These are phyloP conservation scores for Halocaridina rubra DNA, from an alignment of 2,888 invertebrate species.

Conservation along the genomic window DNA sequence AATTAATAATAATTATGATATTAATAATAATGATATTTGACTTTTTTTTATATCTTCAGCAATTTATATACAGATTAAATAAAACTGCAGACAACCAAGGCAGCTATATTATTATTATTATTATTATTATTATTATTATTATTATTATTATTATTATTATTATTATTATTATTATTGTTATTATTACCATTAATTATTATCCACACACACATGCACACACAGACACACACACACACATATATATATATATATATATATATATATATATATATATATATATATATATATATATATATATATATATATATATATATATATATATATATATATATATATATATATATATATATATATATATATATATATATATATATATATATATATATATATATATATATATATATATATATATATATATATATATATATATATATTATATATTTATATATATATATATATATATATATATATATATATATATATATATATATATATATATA, in stretches of 20 bases:
- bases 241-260: not conserved
- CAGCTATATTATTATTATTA: no score
- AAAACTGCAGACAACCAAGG: no score
- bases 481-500: constrained; percentile 8
- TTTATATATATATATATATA: constrained; percentile 1
- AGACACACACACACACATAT: not conserved
- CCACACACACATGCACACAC: not conserved
- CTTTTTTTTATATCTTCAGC: no score
- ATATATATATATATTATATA: not conserved
- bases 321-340: not conserved
- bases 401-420: constrained; percentile 8
- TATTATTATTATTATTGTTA: no score
- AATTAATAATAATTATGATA: no score
- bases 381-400: not conserved
- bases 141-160: no score
- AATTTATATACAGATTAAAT: no score
- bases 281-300: not conserved
- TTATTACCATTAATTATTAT: no score
- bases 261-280: not conserved
- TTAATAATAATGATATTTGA: no score
- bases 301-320: not conserved
- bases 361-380: not conserved
- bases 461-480: constrained; percentile 5
- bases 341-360: not conserved
- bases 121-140: no score